Conservation (phyloP, 2,888 invertebrate genomes). For the Zeuzera pyrina region DNA sequence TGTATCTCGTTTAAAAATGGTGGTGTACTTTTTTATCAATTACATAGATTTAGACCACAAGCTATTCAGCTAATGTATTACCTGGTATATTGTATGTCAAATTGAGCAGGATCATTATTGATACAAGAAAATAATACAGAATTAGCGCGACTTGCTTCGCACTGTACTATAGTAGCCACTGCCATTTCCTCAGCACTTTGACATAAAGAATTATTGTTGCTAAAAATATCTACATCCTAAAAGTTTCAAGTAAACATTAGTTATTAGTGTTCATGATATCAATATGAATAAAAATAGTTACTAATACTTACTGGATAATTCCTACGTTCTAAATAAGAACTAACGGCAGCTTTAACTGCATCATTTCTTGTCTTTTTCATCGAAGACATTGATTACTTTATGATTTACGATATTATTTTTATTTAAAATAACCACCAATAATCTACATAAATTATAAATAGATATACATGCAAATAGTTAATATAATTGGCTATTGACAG, state of each 20-base stretch:
- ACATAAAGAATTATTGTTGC: slow-evolving; percentile 68
- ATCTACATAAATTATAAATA: too few species aligned
- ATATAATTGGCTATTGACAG: too few species aligned
- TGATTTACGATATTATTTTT: slow-evolving; percentile 4
- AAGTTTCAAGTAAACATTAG: slow-evolving; percentile 15
- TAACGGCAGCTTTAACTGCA: slow-evolving; percentile 76
- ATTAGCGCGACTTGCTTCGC: slow-evolving; percentile 81
- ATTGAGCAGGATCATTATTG: slow-evolving; percentile 80
- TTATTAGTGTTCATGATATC: not conserved
- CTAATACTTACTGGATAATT: slow-evolving; percentile 53
- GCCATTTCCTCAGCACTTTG: slow-evolving; percentile 80
- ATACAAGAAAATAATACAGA: slow-evolving; percentile 85
- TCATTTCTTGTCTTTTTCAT: slow-evolving; percentile 79
- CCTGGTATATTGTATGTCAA: slow-evolving; percentile 83
- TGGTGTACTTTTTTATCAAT: too few species aligned
- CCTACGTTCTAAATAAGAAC: slow-evolving; percentile 78
- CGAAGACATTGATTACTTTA: slow-evolving; percentile 43
- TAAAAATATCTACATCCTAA: slow-evolving; percentile 76
- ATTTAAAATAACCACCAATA: slow-evolving; percentile 4
- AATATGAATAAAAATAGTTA: not conserved
- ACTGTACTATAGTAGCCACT: slow-evolving; percentile 78
- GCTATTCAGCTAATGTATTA: slow-evolving; percentile 46
- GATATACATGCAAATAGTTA: too few species aligned
- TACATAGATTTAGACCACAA: too few species aligned
- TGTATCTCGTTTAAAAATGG: too few species aligned